Evolutionary conservation across 2,113 vertebrate genomes (phyloP).

Genomic region (Acrocephalus kingi): DNA sequence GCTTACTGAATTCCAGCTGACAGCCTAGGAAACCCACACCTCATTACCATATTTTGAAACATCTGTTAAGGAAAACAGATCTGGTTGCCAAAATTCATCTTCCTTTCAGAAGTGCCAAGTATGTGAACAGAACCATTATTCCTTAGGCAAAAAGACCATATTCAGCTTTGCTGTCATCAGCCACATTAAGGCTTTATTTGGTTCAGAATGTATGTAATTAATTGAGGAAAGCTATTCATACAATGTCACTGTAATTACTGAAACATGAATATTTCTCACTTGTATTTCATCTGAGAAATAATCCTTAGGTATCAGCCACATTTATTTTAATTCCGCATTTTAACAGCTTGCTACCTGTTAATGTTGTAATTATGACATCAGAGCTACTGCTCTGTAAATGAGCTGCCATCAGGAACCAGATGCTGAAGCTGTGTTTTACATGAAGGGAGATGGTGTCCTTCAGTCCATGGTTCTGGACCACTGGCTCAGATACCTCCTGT

Average conservation of each 20-base stretch:
- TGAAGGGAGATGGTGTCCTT: neutral
- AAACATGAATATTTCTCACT: neutral
- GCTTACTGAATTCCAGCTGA: slow-evolving; percentile 37
- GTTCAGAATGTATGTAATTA: neutral
- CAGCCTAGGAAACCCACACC: slow-evolving; percentile 45
- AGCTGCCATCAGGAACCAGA: neutral
- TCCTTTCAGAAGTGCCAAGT: slow-evolving; percentile 11
- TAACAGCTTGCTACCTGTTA: neutral
- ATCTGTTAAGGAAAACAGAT: slow-evolving; percentile 48
- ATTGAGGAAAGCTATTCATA: neutral
- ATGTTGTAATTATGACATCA: neutral
- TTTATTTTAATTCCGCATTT: neutral
- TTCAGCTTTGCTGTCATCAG: slow-evolving; percentile 11
- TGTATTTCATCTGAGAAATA: slow-evolving; percentile 2
- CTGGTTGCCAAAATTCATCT: slow-evolving; percentile 16
- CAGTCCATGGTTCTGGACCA: neutral
- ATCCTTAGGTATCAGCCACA: neutral
- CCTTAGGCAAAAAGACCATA: neutral
- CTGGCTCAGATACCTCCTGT: neutral
- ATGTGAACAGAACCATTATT: neutral
- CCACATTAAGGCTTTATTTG: neutral
- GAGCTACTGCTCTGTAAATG: neutral
- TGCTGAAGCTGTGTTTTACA: neutral
- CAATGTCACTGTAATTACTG: neutral
- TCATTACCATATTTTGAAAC: slow-evolving; percentile 51